These are phyloP conservation scores for Lepetodrilus schrolli DNA, from an alignment of 2,888 invertebrate species.

Conservation along the genomic window DNA sequence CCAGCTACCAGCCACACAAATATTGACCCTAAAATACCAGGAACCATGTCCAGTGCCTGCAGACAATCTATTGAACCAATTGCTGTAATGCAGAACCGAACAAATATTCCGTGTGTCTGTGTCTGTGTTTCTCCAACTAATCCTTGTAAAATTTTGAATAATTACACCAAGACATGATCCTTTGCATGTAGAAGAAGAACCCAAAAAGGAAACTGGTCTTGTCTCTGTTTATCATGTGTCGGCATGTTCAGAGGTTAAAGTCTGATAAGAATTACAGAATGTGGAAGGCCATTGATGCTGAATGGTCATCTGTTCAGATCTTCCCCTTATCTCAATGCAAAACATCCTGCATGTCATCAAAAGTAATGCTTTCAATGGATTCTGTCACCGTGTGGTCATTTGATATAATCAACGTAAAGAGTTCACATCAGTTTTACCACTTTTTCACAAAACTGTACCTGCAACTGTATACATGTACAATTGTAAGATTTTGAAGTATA, in stretches of 20 bases:
- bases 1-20: constrained; percentile 7
- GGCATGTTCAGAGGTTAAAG: background rate
- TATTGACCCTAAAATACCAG: constrained; percentile 15
- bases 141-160: constrained; percentile 23
- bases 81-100: background rate
- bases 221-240: background rate
- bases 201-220: background rate
- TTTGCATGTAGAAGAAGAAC: background rate
- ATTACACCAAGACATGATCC: background rate
- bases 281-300: background rate
- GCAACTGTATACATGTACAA: too few relatives aligned
- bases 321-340: too few relatives aligned
- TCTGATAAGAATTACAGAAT: background rate
- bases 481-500: too few relatives aligned
- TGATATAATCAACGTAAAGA: too few relatives aligned
- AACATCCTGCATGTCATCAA: too few relatives aligned
- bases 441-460: too few relatives aligned
- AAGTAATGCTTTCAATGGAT: too few relatives aligned
- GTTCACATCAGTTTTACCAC: too few relatives aligned
- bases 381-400: too few relatives aligned
- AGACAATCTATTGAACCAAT: constrained; percentile 15
- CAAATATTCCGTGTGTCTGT: background rate
- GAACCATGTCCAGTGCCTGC: background rate
- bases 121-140: background rate
- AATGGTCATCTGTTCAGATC: too few relatives aligned